Conservation (phyloP, 2,797 vertebrate genomes). For the Nyctalus aviator region DNA sequence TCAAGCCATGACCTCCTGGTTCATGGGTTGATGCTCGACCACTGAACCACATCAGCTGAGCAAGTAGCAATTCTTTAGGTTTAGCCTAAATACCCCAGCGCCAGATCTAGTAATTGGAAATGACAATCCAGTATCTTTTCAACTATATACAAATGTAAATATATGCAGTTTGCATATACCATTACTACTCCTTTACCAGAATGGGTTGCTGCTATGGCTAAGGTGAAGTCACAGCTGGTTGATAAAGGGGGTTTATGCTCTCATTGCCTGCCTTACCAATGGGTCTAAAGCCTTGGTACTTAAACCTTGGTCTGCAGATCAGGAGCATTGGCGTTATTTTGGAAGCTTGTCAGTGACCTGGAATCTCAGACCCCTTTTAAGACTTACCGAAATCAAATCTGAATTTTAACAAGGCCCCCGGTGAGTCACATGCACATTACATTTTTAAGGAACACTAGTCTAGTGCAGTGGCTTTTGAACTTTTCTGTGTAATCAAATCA, state of each 20-base stretch:
- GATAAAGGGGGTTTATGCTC: neutral
- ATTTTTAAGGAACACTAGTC: neutral
- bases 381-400: neutral
- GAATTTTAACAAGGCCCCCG: neutral
- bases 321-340: neutral
- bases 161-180: neutral
- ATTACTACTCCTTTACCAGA: neutral
- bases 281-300: neutral
- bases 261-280: neutral
- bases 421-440: neutral
- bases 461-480: neutral
- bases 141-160: neutral
- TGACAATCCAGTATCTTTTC: slow-evolving; percentile 12
- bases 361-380: neutral
- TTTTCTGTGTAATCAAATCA: neutral
- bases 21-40: too few species aligned
- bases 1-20: too few species aligned
- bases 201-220: neutral
- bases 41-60: too few species aligned
- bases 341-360: neutral
- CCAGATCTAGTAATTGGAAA: neutral
- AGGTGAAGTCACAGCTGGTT: neutral
- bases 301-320: neutral
- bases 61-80: neutral
- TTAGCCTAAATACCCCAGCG: neutral